Evolutionary conservation across 2,888 invertebrate species (phyloP).

Genomic region (Julus scanicus): DNA sequence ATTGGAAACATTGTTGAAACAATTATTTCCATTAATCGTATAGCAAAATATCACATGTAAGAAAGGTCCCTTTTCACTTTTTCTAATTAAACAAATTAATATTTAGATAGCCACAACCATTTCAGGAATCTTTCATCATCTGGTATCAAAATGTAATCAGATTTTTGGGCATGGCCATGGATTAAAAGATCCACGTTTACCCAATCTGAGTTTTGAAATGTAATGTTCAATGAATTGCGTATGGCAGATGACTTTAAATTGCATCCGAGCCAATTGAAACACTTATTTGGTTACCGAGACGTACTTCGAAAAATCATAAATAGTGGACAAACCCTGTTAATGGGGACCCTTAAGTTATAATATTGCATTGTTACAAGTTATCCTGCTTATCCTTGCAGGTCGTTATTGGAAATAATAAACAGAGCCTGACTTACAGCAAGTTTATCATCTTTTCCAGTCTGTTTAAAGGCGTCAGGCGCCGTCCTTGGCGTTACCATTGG

Average conservation of each 20-base stretch:
- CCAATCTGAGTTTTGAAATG: too few relatives aligned
- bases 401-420: slow-evolving; percentile 41
- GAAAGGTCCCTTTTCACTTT: too few relatives aligned
- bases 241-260: neutral
- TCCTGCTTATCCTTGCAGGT: slow-evolving; percentile 37
- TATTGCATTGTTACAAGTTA: slow-evolving; percentile 25
- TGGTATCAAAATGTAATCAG: too few relatives aligned
- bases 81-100: too few relatives aligned
- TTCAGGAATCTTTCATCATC: too few relatives aligned
- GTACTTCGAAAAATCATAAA: slow-evolving; percentile 16
- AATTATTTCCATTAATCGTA: too few relatives aligned
- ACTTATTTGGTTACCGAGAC: slow-evolving; percentile 7
- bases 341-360: slow-evolving; percentile 11
- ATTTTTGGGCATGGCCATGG: too few relatives aligned
- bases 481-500: slow-evolving; percentile 63
- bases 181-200: neutral
- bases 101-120: too few relatives aligned
- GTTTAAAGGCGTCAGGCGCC: slow-evolving; percentile 62
- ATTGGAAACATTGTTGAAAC: too few relatives aligned
- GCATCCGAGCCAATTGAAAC: neutral
- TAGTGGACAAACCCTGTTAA: slow-evolving; percentile 24
- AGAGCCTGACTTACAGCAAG: slow-evolving; percentile 58
- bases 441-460: slow-evolving; percentile 59
- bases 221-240: too few relatives aligned
- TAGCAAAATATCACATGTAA: too few relatives aligned